Base-by-base conservation (phyloP, 2,888 invertebrate species). In the Drosophila nr. fundita region DNA sequence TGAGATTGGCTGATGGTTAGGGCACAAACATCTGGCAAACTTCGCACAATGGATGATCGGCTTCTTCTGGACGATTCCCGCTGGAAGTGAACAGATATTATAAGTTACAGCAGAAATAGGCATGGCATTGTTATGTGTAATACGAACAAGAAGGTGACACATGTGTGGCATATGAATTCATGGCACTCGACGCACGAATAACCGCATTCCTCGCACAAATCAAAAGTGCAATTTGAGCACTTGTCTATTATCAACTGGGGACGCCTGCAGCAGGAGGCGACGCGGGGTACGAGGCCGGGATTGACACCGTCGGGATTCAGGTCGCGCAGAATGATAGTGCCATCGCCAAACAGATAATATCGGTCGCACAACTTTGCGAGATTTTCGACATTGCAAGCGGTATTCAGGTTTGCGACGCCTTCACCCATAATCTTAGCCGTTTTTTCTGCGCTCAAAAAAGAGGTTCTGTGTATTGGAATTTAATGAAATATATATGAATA, bases 151-250 rank as follows among this genome's bases (percentile, higher is more conserved):
- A 91, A 21, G 8, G 82, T 80, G 1, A 92, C 90, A 65, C 91
- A 91, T 5, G 80, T 75, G 63, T 82, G 87, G 63, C 91, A 91
- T 5, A 92, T 73, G 27, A 91, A 91, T 0, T 73, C 54, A 0
- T 54, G 68, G 72, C 91, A 91, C 18, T 91, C 91, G 2, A 63
- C 45, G 55, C 91, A 91, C 1, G 91, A 92, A 57, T 84, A 90
- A 2, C 91, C 91, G 55, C 91, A 91, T 48, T 86, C 90, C 64
- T 91, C 91, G 54, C 91, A 91, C 36, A 91, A 67, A 4, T 81
- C 77, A 34, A 85, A 83, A 15, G 76, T 68, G 50, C 91, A 91
- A 54, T 90, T 90, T 2, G 49, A 59, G 21, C 91, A 91, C 15
- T 61, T 58, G 34, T 71, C 82, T 36, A 84, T 88, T 11, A 91